These are phyloP conservation scores for Trichomycterus rosablanca DNA, from an alignment of 2,113 vertebrate genomes.

Conservation along the genomic window DNA sequence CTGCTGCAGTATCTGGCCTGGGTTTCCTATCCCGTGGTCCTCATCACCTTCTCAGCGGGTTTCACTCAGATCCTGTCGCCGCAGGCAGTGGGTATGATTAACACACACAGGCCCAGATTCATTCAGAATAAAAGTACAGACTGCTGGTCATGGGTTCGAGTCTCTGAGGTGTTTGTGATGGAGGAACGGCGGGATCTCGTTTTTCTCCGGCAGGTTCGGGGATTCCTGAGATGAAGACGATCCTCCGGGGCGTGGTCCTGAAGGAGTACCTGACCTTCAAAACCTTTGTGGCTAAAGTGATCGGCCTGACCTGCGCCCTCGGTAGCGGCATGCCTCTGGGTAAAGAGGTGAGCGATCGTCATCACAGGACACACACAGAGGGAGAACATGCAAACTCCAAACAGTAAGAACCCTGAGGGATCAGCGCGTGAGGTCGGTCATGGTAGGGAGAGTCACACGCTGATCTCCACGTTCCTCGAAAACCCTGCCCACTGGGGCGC, in stretches of 20 bases:
- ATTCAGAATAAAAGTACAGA: conserved; percentile 27
- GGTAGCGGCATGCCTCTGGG: conserved; percentile 97
- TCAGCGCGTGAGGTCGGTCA: too few species aligned
- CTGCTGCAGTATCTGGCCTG: conserved; percentile 96
- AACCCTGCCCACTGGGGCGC: background rate
- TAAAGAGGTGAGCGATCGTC: conserved; percentile 81
- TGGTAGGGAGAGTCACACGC: too few species aligned
- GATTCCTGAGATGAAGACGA: conserved; percentile 99
- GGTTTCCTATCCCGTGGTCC: conserved; percentile 95
- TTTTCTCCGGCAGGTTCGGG: conserved; percentile 76
- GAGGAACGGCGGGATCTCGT: background rate
- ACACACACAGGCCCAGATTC: conserved; percentile 10
- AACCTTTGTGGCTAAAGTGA: conserved; percentile 97
- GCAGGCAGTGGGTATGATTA: conserved; percentile 86
- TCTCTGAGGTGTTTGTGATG: background rate
- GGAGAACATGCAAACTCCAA: too few species aligned
- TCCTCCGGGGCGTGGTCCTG: conserved; percentile 89
- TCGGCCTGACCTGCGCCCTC: conserved; percentile 91
- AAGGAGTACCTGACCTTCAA: conserved; percentile 98
- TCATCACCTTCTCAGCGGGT: conserved; percentile 97
- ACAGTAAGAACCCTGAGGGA: too few species aligned
- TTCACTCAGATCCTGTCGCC: conserved; percentile 96
- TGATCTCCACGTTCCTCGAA: too few species aligned
- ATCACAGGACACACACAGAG: too few species aligned
- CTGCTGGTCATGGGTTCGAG: background rate